These are phyloP conservation scores for Microplitis manilae DNA, from an alignment of 2,888 invertebrate species.

Conservation along the genomic window DNA sequence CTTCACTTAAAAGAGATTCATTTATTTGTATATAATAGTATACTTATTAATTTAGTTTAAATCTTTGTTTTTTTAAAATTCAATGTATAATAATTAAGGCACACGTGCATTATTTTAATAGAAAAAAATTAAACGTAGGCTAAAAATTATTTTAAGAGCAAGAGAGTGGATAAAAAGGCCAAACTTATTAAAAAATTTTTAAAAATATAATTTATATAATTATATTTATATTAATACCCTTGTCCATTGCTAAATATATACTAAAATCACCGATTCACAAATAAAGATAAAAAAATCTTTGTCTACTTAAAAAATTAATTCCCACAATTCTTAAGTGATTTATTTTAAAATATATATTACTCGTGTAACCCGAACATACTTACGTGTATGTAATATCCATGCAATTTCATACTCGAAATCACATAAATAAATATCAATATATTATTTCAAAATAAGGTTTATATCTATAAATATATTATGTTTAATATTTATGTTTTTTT, in stretches of 20 bases:
- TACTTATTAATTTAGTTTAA: neutral
- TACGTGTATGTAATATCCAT: constrained; percentile 47
- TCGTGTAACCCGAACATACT: constrained; percentile 35
- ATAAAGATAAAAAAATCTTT: neutral
- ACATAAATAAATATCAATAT: constrained; percentile 56
- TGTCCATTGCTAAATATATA: neutral
- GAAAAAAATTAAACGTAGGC: constrained; percentile 51
- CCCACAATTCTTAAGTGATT: neutral
- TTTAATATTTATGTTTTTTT: constrained; percentile 48
- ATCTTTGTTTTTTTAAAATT: constrained; percentile 14
- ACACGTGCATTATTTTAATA: constrained; percentile 64
- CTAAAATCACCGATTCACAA: neutral
- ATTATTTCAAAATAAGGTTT: constrained; percentile 40
- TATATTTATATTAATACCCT: neutral
- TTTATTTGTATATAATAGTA: neutral
- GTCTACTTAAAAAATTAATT: neutral
- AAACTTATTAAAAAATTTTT: constrained; percentile 20
- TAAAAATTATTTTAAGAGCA: constrained; percentile 49
- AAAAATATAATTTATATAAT: neutral
- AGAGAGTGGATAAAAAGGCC: neutral
- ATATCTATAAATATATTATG: constrained; percentile 50
- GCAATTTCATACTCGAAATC: constrained; percentile 51
- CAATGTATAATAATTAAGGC: constrained; percentile 61
- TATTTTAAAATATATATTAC: constrained; percentile 17
- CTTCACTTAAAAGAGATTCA: neutral